phyloP scores from a whole-genome alignment of 2,888 invertebrate species.

The Pammene aurita region DNA sequence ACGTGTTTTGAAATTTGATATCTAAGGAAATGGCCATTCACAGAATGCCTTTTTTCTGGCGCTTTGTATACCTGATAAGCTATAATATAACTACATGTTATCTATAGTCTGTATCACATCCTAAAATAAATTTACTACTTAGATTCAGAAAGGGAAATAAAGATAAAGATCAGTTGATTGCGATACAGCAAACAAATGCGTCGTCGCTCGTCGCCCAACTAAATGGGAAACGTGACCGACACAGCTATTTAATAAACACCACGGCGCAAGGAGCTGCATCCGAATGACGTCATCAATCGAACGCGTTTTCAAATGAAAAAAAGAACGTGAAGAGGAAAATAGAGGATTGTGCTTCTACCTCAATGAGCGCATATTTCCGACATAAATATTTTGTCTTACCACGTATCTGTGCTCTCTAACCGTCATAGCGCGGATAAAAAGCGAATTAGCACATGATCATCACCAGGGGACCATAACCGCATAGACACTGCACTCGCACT shows the following conservation, averaged over 20 bases:
- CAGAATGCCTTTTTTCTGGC: too few species aligned
- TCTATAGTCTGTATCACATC: not conserved
- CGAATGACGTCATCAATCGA: constrained; percentile 25
- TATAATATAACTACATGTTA: too few species aligned
- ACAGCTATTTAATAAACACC: constrained; percentile 2
- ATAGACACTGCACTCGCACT: constrained; percentile 17
- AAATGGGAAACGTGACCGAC: constrained; percentile 54
- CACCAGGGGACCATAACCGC: not conserved
- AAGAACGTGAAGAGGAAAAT: not conserved
- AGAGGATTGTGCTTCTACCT: not conserved
- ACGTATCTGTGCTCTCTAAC: constrained; percentile 14
- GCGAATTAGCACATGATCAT: not conserved
- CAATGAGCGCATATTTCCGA: not conserved
- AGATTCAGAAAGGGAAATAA: constrained; percentile 21
- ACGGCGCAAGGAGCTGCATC: constrained; percentile 20
- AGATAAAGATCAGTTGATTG: constrained; percentile 48
- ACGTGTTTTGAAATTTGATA: too few species aligned
- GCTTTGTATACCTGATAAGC: too few species aligned
- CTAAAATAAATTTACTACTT: not conserved
- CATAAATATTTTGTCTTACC: constrained; percentile 12
- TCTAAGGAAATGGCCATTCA: too few species aligned
- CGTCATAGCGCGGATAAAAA: constrained; percentile 6
- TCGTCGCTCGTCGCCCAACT: constrained; percentile 48
- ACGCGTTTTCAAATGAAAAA: constrained; percentile 3
- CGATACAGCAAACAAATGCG: constrained; percentile 60